Conservation (phyloP, 2,888 invertebrate genomes). For the Thumatha senex region DNA sequence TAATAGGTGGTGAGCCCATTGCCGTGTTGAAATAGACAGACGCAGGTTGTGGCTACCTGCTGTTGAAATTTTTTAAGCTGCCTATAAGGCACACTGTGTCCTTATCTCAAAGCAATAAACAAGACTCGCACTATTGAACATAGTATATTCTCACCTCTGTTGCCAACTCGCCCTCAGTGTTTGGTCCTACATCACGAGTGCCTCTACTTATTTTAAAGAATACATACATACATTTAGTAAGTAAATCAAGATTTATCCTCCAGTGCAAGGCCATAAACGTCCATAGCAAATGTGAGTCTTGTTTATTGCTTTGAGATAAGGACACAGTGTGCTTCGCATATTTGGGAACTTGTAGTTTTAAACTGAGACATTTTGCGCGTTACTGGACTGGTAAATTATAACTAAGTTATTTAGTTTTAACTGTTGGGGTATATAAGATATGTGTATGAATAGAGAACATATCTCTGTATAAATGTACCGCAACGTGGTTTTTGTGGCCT, state of each 20-base stretch:
- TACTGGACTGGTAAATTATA: too few species aligned
- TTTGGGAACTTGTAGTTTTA: not conserved
- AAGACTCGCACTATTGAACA: constrained; percentile 4
- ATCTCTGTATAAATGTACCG: too few species aligned
- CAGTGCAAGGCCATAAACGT: constrained; percentile 6
- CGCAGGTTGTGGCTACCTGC: too few species aligned
- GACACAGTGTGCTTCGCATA: not conserved
- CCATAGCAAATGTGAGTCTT: constrained; percentile 8
- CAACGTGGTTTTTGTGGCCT: too few species aligned
- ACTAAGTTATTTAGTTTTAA: too few species aligned
- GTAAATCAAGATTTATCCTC: constrained; percentile 6
- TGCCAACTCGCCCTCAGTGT: not conserved
- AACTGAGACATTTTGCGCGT: not conserved
- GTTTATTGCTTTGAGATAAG: constrained; percentile 5
- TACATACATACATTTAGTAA: constrained; percentile 5
- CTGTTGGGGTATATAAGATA: too few species aligned
- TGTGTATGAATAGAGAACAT: too few species aligned
- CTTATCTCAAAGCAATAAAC: constrained; percentile 5
- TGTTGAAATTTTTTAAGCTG: too few species aligned
- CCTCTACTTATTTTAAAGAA: constrained; percentile 1
- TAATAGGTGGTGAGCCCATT: too few species aligned
- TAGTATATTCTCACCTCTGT: not conserved
- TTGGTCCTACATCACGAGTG: not conserved
- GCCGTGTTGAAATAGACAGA: too few species aligned
- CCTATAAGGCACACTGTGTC: not conserved